Evolutionary conservation across 2,888 invertebrate species (phyloP).

Genomic region (Strigamia transsilvanica): DNA sequence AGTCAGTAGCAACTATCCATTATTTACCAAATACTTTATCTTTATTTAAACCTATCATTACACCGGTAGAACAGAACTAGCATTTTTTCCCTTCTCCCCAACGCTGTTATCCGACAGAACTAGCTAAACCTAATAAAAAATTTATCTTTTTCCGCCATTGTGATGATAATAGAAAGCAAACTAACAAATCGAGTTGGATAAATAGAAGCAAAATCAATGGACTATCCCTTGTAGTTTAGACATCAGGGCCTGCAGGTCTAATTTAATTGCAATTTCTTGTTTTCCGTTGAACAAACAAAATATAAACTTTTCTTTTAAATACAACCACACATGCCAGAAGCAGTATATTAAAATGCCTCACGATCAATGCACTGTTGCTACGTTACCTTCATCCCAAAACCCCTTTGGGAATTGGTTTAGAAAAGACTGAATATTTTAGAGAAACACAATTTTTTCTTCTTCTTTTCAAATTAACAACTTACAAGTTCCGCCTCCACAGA

Average conservation of each 20-base stretch:
- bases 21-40: too few relatives aligned
- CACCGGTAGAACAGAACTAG: too few relatives aligned
- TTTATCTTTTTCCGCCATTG: neutral
- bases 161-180: conserved; percentile 1
- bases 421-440: conserved; percentile 42
- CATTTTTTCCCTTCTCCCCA: neutral
- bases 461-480: neutral
- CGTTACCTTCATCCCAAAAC: conserved; percentile 36
- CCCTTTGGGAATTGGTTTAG: conserved; percentile 28
- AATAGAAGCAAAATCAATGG: conserved; percentile 26
- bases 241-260: conserved; percentile 24
- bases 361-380: conserved; percentile 42
- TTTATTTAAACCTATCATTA: too few relatives aligned
- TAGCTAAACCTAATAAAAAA: neutral
- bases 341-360: conserved; percentile 24
- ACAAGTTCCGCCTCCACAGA: neutral
- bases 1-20: too few relatives aligned
- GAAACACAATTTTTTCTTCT: neutral
- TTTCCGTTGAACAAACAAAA: conserved; percentile 26
- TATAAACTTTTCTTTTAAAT: conserved; percentile 42
- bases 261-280: conserved; percentile 44
- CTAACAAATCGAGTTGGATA: neutral
- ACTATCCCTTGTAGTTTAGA: neutral
- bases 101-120: neutral
- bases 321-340: conserved; percentile 39